These are phyloP conservation scores for Masnerella sp. DNA, from an alignment of 2,888 invertebrate species.

Conservation along the genomic window DNA sequence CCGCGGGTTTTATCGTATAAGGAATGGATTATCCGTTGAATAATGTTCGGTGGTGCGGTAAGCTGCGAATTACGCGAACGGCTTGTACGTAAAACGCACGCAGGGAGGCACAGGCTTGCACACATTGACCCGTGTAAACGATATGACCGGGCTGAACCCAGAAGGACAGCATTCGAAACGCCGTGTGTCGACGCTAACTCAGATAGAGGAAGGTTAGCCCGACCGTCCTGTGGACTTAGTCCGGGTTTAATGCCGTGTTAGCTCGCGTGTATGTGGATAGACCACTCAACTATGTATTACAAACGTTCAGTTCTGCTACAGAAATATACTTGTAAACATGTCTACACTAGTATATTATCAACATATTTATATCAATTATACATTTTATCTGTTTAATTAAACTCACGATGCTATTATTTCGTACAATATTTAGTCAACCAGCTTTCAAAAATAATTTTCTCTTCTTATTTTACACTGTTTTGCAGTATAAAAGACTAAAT, in stretches of 20 bases:
- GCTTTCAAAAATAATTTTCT: too few species aligned
- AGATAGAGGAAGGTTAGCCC: slow-evolving; percentile 61
- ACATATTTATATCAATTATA: too few species aligned
- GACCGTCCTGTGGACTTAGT: slow-evolving; percentile 67
- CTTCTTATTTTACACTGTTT: too few species aligned
- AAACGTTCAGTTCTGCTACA: slow-evolving; percentile 65
- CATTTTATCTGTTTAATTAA: too few species aligned
- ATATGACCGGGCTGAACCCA: slow-evolving; percentile 35
- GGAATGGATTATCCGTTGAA: slow-evolving; percentile 74
- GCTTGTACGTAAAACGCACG: slow-evolving; percentile 55
- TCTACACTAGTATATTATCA: slow-evolving; percentile 1
- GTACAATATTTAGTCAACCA: too few species aligned
- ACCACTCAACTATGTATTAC: slow-evolving; percentile 75
- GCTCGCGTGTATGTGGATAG: slow-evolving; percentile 72
- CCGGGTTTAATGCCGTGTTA: slow-evolving; percentile 70
- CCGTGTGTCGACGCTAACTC: slow-evolving; percentile 34
- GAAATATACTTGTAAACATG: not conserved
- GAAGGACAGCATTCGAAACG: slow-evolving; percentile 49
- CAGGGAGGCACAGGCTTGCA: slow-evolving; percentile 51
- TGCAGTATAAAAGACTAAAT: too few species aligned
- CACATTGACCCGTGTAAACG: slow-evolving; percentile 51
- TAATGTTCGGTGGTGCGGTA: slow-evolving; percentile 67
- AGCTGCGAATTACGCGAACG: slow-evolving; percentile 65
- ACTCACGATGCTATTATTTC: too few species aligned
- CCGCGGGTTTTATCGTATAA: slow-evolving; percentile 67